A percentile compares a stretch with the other conserved stretches of the same genome.
phyloP scores from a whole-genome alignment of 1,140 invertebrate species.

The Leptinotarsa texana region DNA sequence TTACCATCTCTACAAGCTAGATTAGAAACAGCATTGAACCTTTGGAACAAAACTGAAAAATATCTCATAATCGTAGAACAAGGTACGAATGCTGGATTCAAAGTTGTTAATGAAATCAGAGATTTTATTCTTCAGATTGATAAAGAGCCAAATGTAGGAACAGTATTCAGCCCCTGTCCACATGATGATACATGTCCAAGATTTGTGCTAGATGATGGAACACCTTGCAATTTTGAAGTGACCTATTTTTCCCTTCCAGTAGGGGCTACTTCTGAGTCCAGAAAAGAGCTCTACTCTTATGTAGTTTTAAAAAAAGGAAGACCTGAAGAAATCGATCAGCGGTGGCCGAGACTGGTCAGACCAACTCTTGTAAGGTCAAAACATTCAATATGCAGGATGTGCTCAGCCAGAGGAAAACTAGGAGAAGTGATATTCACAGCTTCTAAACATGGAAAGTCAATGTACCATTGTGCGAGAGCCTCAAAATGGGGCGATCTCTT shows the following conservation, averaged over 20 bases:
- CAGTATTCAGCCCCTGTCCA: constrained; percentile 82
- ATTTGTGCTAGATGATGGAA: constrained; percentile 61
- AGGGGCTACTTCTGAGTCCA: constrained; percentile 50
- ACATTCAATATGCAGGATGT: constrained; percentile 78
- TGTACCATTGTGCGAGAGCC: constrained; percentile 70
- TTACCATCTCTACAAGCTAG: constrained; percentile 68
- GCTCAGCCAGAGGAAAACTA: constrained; percentile 74
- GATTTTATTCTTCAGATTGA: constrained; percentile 68
- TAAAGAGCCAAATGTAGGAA: constrained; percentile 55
- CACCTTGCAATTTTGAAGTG: constrained; percentile 78
- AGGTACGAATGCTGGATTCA: constrained; percentile 80
- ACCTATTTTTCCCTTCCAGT: constrained; percentile 65
- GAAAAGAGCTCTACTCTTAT: constrained; percentile 67
- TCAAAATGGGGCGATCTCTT: constrained; percentile 71
- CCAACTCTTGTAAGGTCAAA: constrained; percentile 66
- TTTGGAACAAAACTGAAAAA: constrained; percentile 85
- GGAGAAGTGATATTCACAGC: constrained; percentile 77
- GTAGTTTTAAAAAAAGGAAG: constrained; percentile 79
- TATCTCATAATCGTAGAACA: constrained; percentile 85
- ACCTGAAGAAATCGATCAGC: constrained; percentile 19
- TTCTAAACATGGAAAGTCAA: constrained; percentile 71
- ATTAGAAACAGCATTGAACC: constrained; percentile 71
- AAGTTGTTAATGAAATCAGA: constrained; percentile 73
- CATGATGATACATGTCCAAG: constrained; percentile 78
- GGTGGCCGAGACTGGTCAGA: constrained; percentile 80